Conservation (phyloP, 2,797 vertebrate genomes). For the Peromyscus nudipes region DNA sequence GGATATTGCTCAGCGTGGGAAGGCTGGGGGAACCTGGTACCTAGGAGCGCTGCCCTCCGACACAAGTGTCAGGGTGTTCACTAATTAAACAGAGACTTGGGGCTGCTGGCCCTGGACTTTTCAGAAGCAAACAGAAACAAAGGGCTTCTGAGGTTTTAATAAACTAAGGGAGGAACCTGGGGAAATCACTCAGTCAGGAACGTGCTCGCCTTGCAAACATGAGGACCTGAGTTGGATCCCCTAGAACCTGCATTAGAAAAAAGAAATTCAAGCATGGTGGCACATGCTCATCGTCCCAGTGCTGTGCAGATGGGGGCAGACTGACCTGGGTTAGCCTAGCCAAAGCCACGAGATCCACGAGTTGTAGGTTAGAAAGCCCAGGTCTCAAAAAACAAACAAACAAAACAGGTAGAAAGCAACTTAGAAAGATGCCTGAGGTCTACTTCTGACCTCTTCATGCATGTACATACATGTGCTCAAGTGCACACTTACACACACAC, state of each 20-base stretch:
- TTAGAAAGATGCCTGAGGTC: neutral
- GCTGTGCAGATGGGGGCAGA: neutral
- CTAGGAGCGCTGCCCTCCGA: neutral
- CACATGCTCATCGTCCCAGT: neutral
- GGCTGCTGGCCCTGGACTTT: conserved; percentile 1
- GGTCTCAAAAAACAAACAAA: neutral
- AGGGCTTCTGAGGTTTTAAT: neutral
- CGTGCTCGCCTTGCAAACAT: neutral
- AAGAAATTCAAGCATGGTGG: neutral
- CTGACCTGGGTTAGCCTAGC: neutral
- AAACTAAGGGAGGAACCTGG: neutral
- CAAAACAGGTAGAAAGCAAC: neutral
- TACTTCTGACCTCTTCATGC: neutral
- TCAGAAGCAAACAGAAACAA: conserved; percentile 17
- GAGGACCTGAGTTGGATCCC: neutral
- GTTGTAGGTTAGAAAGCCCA: neutral
- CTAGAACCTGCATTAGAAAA: neutral
- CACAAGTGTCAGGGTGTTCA: neutral
- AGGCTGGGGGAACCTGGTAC: neutral
- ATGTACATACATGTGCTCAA: too few species aligned
- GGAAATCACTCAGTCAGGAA: neutral
- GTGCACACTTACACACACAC: too few species aligned
- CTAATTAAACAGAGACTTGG: neutral
- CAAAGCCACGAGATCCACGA: neutral
- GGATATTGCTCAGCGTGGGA: neutral